Percentiles rank a stretch among this genome's conserved stretches.
Evolutionary conservation across 2,797 vertebrate species (phyloP).

Genomic region (Buceros bicornis): DNA sequence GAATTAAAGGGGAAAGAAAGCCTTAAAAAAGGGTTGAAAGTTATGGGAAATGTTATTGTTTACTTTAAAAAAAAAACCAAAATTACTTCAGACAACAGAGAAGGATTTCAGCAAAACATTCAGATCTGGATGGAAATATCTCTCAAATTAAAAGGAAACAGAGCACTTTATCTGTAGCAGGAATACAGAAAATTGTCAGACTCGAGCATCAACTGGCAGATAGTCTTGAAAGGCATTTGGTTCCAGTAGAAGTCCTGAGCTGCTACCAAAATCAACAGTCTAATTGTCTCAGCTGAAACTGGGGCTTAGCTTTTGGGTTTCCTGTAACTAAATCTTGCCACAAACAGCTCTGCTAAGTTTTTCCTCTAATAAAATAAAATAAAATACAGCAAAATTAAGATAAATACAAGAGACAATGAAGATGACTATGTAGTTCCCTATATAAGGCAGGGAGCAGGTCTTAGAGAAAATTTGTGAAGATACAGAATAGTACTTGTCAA

Average conservation of each 20-base stretch:
- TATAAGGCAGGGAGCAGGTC: background rate
- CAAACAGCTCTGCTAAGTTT: slow-evolving; percentile 65
- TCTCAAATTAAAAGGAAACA: slow-evolving; percentile 38
- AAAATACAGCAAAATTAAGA: slow-evolving; percentile 37
- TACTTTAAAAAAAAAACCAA: background rate
- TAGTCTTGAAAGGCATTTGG: slow-evolving; percentile 33
- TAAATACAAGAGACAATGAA: slow-evolving; percentile 38
- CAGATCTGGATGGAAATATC: slow-evolving; percentile 11
- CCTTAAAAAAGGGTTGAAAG: background rate
- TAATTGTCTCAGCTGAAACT: slow-evolving; percentile 71
- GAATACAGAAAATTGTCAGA: slow-evolving; percentile 48
- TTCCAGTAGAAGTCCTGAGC: slow-evolving; percentile 64
- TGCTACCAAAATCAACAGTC: slow-evolving; percentile 71
- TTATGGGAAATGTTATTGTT: background rate
- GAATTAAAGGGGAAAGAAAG: background rate
- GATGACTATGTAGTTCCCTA: background rate
- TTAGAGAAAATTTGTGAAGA: slow-evolving; percentile 15
- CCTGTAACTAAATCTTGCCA: slow-evolving; percentile 74
- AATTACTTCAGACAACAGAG: slow-evolving; percentile 1
- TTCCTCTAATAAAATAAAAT: slow-evolving; percentile 70
- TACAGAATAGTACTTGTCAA: slow-evolving; percentile 42
- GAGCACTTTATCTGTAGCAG: slow-evolving; percentile 32
- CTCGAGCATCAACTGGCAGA: slow-evolving; percentile 57
- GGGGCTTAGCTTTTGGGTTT: slow-evolving; percentile 71
- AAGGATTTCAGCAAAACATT: slow-evolving; percentile 46